phyloP scores from a whole-genome alignment of 2,888 invertebrate species.

The Cylindroiulus punctatus region DNA sequence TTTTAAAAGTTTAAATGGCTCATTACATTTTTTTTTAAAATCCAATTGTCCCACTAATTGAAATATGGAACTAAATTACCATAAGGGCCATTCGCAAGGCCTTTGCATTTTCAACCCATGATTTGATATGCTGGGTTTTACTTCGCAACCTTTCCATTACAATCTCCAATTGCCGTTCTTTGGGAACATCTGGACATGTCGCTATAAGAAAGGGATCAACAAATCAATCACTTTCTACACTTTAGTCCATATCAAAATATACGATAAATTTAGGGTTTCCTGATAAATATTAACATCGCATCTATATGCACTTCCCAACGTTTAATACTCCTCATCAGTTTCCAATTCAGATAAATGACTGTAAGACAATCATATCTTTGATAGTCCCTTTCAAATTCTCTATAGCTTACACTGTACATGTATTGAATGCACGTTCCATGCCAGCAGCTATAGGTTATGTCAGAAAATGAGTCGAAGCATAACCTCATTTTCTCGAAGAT shows the following conservation, averaged over 20 bases:
- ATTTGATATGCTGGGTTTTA: conserved; percentile 82
- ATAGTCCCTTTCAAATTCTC: background rate
- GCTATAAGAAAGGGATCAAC: background rate
- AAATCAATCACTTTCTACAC: background rate
- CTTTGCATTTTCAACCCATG: conserved; percentile 86
- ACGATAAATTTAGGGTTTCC: background rate
- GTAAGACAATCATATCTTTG: too few species aligned
- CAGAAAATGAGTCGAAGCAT: background rate
- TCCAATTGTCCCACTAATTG: too few species aligned
- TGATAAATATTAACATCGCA: too few species aligned
- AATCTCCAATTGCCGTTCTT: conserved; percentile 82
- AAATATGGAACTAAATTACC: conserved; percentile 68
- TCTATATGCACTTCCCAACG: too few species aligned
- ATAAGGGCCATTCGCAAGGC: conserved; percentile 85
- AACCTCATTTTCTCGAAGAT: background rate
- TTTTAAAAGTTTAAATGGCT: too few species aligned
- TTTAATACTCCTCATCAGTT: background rate
- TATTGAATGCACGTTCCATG: background rate
- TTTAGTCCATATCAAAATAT: background rate
- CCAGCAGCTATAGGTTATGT: background rate
- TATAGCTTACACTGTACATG: background rate
- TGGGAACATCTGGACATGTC: conserved; percentile 54
- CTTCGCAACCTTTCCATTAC: conserved; percentile 91
- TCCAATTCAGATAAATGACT: background rate
- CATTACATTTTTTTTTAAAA: too few species aligned